Evolutionary conservation across 2,797 vertebrate species (phyloP).

Genomic region (Anabacerthia variegaticeps): DNA sequence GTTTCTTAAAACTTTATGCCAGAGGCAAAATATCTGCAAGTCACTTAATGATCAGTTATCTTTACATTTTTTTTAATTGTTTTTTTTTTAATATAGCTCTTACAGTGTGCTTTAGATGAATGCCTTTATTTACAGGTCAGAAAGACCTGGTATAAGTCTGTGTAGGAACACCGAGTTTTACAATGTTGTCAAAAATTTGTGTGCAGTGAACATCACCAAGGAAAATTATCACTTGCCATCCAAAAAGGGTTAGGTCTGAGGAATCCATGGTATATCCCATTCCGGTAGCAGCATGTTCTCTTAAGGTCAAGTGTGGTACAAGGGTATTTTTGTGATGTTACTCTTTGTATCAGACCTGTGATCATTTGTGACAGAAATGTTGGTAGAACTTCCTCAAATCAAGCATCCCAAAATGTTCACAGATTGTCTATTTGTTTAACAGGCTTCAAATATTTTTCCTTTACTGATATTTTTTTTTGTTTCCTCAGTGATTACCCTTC

Average conservation of each 20-base stretch:
- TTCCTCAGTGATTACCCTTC: background rate
- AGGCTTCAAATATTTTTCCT: background rate
- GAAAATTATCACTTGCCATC: background rate
- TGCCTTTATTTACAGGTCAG: background rate
- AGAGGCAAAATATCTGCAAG: constrained; percentile 61
- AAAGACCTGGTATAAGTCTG: background rate
- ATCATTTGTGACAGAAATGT: background rate
- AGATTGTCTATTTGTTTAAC: background rate
- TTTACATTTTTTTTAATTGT: background rate
- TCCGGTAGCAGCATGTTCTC: background rate
- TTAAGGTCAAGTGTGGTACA: background rate
- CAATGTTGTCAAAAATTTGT: background rate
- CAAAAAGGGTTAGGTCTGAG: background rate
- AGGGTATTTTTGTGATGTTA: background rate
- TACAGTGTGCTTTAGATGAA: background rate
- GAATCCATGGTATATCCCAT: background rate
- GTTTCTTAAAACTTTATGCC: constrained; percentile 76
- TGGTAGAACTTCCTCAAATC: background rate
- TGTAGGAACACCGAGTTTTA: background rate
- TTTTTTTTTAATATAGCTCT: background rate
- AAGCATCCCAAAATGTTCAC: background rate
- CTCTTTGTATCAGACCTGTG: background rate
- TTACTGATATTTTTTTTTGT: background rate
- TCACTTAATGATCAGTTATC: background rate
- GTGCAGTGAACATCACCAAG: background rate